These are phyloP conservation scores for Pristionchus japonicus DNA, from an alignment of 2,888 invertebrate genomes.

Conservation along the genomic window DNA sequence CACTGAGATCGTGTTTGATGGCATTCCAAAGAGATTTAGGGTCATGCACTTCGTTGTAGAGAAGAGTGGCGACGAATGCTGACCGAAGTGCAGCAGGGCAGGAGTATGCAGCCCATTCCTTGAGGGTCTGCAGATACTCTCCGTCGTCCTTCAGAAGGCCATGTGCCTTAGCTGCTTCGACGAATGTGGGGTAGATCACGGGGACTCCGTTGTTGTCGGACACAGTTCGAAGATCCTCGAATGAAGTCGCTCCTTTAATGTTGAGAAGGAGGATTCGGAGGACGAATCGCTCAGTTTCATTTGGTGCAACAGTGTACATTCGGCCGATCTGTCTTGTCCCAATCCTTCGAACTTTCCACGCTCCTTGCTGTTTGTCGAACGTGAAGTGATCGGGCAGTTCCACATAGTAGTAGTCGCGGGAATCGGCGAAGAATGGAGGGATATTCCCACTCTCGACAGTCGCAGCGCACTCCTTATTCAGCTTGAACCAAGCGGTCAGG, in stretches of 20 bases:
- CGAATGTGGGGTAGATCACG: slow-evolving; percentile 35
- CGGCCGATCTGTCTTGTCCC: slow-evolving; percentile 36
- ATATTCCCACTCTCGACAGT: not conserved
- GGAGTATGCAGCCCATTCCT: slow-evolving; percentile 44
- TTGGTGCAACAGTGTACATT: slow-evolving; percentile 49
- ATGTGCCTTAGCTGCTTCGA: slow-evolving; percentile 48
- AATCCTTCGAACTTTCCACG: slow-evolving; percentile 26
- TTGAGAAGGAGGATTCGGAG: slow-evolving; percentile 47
- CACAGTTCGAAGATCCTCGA: slow-evolving; percentile 46
- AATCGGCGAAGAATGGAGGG: not conserved
- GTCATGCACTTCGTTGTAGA: not conserved
- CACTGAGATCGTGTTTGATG: slow-evolving; percentile 27
- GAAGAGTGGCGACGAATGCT: not conserved
- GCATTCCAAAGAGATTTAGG: not conserved
- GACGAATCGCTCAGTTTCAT: slow-evolving; percentile 48
- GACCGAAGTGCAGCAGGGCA: not conserved
- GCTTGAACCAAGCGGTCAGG: slow-evolving; percentile 63
- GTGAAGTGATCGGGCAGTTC: slow-evolving; percentile 35
- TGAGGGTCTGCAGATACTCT: slow-evolving; percentile 22
- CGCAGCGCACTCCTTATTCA: slow-evolving; percentile 52
- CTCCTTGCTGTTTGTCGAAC: not conserved
- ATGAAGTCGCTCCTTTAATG: slow-evolving; percentile 35
- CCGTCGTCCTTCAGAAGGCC: slow-evolving; percentile 48
- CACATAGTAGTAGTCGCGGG: not conserved
- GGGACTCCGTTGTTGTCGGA: not conserved